phyloP scores from a whole-genome alignment of 2,888 invertebrate genomes.

The Catocala sponsa region DNA sequence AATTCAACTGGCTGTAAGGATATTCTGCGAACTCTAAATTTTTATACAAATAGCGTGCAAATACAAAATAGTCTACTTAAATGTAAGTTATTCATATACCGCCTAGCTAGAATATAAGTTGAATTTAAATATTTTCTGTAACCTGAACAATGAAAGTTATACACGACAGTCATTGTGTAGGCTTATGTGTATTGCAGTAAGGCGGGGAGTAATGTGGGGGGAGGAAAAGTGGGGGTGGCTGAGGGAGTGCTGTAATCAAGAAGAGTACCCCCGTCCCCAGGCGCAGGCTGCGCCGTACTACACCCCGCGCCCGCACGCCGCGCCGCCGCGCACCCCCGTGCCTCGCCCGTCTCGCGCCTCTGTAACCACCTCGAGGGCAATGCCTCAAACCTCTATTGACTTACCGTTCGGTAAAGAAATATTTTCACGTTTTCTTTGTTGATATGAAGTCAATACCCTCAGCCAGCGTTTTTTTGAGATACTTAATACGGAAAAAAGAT shows the following conservation, averaged over 20 bases:
- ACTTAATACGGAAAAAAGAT: background rate
- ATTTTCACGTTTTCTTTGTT: slow-evolving; percentile 80
- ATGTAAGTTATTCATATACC: slow-evolving; percentile 12
- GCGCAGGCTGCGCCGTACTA: slow-evolving; percentile 61
- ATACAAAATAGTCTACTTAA: too few species aligned
- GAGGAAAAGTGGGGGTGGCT: slow-evolving; percentile 53
- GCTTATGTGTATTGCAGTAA: slow-evolving; percentile 74
- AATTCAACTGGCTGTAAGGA: too few species aligned
- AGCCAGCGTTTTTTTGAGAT: slow-evolving; percentile 17
- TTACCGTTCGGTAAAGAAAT: slow-evolving; percentile 79
- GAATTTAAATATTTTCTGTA: slow-evolving; percentile 55
- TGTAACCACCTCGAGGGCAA: slow-evolving; percentile 79
- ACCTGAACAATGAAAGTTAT: slow-evolving; percentile 63
- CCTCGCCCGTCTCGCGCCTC: slow-evolving; percentile 52
- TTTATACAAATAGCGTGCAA: too few species aligned
- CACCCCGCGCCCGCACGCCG: slow-evolving; percentile 25
- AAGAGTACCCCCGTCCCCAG: slow-evolving; percentile 87
- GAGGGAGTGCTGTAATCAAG: slow-evolving; percentile 86
- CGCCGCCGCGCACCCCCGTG: slow-evolving; percentile 34
- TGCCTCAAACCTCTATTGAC: slow-evolving; percentile 86
- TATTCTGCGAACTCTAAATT: too few species aligned
- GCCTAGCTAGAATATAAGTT: slow-evolving; percentile 14
- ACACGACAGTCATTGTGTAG: slow-evolving; percentile 71
- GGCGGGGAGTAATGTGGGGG: slow-evolving; percentile 63
- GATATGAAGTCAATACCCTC: slow-evolving; percentile 72